Evolutionary conservation across 2,888 invertebrate genomes (phyloP).

Genomic region (Acrobasis consociella): DNA sequence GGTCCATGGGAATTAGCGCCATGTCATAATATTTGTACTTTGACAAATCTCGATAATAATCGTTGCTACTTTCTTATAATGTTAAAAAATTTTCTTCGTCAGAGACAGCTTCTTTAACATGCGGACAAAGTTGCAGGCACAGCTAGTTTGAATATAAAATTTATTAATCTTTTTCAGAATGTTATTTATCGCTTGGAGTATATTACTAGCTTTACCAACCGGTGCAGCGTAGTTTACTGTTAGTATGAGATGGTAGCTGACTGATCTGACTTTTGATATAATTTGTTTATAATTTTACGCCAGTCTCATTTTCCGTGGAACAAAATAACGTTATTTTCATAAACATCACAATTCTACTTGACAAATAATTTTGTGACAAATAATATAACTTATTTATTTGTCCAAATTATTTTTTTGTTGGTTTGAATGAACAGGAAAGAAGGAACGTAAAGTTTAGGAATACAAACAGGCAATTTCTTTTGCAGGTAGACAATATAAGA

Average conservation of each 20-base stretch:
- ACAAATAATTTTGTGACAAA: background rate
- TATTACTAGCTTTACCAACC: background rate
- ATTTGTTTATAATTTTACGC: slow-evolving; percentile 3
- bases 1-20: too few species aligned
- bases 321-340: background rate
- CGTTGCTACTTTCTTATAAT: too few species aligned
- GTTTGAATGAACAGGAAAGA: too few species aligned
- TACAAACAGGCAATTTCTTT: too few species aligned
- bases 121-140: too few species aligned
- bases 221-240: slow-evolving; percentile 2
- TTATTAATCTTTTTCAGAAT: background rate
- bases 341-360: background rate
- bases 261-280: slow-evolving; percentile 3
- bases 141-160: background rate
- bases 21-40: too few species aligned
- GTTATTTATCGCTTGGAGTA: background rate
- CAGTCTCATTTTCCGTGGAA: background rate
- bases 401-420: too few species aligned
- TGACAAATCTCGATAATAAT: too few species aligned
- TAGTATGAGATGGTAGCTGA: slow-evolving; percentile 10
- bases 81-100: too few species aligned
- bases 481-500: too few species aligned
- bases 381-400: background rate
- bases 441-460: too few species aligned
- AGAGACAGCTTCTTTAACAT: too few species aligned